These are phyloP conservation scores for Cliona cf. orientalis DNA, from an alignment of 37 sponge, comb jelly and placozoan species.

Conservation along the genomic window DNA sequence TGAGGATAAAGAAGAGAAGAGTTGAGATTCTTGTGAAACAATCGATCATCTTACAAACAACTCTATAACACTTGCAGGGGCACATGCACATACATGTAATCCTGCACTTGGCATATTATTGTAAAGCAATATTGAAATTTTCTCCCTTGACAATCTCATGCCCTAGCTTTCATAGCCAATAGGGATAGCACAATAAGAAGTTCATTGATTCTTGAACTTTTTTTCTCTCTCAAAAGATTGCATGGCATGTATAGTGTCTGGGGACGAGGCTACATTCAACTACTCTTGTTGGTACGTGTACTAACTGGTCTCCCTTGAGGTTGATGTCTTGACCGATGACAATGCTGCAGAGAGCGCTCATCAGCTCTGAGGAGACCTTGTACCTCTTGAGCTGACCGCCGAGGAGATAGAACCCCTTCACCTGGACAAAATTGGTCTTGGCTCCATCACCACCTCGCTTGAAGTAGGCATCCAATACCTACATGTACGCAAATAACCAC, in stretches of 20 bases:
- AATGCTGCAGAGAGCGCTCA: conserved; percentile 74
- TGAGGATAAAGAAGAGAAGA: not conserved
- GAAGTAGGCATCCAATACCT: conserved; percentile 83
- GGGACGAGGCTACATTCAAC: too few species aligned
- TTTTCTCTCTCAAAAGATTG: too few species aligned
- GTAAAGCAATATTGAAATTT: too few species aligned
- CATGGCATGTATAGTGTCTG: too few species aligned
- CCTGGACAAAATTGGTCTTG: conserved; percentile 54
- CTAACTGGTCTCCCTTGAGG: conserved; percentile 63
- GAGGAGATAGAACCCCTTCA: conserved; percentile 76
- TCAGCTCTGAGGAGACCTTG: conserved; percentile 58
- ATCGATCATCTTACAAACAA: not conserved
- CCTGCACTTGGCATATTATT: too few species aligned
- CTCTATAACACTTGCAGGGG: too few species aligned
- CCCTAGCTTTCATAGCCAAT: too few species aligned
- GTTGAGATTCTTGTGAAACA: not conserved
- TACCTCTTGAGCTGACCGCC: conserved; percentile 65
- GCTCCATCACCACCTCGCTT: conserved; percentile 61
- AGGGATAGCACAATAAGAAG: too few species aligned
- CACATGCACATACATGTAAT: too few species aligned
- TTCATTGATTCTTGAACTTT: too few species aligned
- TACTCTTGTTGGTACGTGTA: too few species aligned
- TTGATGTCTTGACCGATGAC: conserved; percentile 54
- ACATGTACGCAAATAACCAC: not conserved
- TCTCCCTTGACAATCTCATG: too few species aligned